These are phyloP conservation scores for Forbesichthys agassizii DNA, from an alignment of 2,113 vertebrate species.

Conservation along the genomic window DNA sequence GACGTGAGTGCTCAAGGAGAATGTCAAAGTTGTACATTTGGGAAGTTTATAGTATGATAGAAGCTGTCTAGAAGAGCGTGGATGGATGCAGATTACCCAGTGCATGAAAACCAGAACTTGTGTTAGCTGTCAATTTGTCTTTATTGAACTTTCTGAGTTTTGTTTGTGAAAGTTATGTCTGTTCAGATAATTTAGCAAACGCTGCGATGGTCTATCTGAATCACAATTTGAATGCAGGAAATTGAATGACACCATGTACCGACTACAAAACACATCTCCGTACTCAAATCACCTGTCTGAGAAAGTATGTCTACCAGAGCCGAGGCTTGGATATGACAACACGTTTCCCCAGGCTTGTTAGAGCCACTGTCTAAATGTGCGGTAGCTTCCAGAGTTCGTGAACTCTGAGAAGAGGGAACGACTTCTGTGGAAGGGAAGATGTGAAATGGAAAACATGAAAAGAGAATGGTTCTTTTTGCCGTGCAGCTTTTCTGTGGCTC, in stretches of 20 bases:
- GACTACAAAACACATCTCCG: slow-evolving; percentile 21
- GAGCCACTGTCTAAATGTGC: slow-evolving; percentile 27
- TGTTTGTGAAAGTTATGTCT: slow-evolving; percentile 23
- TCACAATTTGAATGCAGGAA: not conserved
- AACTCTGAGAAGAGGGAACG: slow-evolving; percentile 45
- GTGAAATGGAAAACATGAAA: not conserved
- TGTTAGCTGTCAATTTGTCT: not conserved
- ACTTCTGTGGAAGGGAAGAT: not conserved
- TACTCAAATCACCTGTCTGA: slow-evolving; percentile 42
- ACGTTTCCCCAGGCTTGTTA: slow-evolving; percentile 17
- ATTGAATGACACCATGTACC: slow-evolving; percentile 32
- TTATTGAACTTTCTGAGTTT: slow-evolving; percentile 9
- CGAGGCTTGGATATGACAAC: slow-evolving; percentile 58
- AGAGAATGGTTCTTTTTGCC: slow-evolving; percentile 27
- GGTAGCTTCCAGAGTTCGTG: slow-evolving; percentile 46
- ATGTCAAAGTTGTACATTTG: not conserved
- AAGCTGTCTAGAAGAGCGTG: not conserved
- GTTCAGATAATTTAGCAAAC: slow-evolving; percentile 22
- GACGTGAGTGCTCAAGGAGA: slow-evolving; percentile 1
- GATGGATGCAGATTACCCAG: not conserved
- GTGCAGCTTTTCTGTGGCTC: slow-evolving; percentile 25
- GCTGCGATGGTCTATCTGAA: slow-evolving; percentile 16
- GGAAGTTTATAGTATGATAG: not conserved
- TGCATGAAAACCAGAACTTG: not conserved
- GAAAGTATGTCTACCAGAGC: slow-evolving; percentile 29